Conservation (phyloP, 2,113 vertebrate genomes). For the Clinocottus analis region DNA sequence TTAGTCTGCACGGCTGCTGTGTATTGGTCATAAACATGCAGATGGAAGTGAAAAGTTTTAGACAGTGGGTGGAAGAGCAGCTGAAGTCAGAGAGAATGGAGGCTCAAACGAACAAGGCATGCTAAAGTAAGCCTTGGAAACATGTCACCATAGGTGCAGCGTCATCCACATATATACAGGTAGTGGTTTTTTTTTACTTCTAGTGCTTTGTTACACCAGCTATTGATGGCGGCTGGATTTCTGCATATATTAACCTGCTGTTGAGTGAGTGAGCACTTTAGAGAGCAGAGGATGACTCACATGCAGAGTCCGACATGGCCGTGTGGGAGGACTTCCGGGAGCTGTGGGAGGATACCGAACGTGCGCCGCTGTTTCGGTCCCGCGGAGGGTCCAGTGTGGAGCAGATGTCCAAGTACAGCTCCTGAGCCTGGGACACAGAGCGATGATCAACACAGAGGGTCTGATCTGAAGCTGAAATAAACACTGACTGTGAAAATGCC, state of each 20-base stretch:
- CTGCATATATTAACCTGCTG: conserved; percentile 28
- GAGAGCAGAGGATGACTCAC: conserved; percentile 81
- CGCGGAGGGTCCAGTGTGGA: conserved; percentile 74
- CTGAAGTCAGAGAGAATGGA: conserved; percentile 42
- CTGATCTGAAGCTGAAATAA: background rate
- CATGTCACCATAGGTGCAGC: conserved; percentile 35
- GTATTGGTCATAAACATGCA: conserved; percentile 56
- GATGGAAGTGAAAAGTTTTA: conserved; percentile 35
- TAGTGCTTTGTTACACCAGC: conserved; percentile 5
- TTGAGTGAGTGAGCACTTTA: conserved; percentile 53
- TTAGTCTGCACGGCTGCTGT: conserved; percentile 35
- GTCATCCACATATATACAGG: conserved; percentile 37
- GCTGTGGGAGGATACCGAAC: conserved; percentile 85
- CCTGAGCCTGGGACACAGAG: conserved; percentile 80
- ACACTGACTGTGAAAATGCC: conserved; percentile 2
- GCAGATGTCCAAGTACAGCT: conserved; percentile 81
- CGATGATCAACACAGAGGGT: background rate
- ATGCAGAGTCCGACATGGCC: conserved; percentile 81
- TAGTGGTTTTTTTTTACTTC: conserved; percentile 29
- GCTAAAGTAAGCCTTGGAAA: conserved; percentile 45
- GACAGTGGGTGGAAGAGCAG: conserved; percentile 46
- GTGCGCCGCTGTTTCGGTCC: conserved; percentile 79
- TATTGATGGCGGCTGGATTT: conserved; percentile 3
- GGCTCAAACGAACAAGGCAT: conserved; percentile 40
- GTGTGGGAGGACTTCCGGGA: conserved; percentile 85